Evolutionary conservation across 2,888 invertebrate genomes (phyloP).

Genomic region (Drosophila mimica): DNA sequence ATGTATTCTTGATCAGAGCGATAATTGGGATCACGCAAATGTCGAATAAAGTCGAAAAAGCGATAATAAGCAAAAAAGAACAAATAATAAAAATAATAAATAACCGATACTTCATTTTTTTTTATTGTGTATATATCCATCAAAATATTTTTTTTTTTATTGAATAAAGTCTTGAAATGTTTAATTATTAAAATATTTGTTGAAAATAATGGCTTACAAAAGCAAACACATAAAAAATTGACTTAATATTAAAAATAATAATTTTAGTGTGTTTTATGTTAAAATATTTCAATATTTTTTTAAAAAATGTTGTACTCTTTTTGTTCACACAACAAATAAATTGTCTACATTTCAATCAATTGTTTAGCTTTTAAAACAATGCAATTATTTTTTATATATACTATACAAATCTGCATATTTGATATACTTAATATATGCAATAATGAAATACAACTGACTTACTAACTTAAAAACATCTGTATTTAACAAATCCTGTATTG

Average conservation of each 20-base stretch:
- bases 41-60: not conserved
- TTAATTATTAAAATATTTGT: not conserved
- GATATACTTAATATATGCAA: not conserved
- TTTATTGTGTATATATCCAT: no score
- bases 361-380: no score
- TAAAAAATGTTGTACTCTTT: not conserved
- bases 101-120: no score
- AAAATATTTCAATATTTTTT: no score
- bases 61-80: no score
- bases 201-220: not conserved
- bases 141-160: not conserved
- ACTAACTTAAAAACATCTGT: not conserved
- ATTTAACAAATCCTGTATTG: not conserved
- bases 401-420: accelerated
- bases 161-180: not conserved
- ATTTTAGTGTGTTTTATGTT: not conserved
- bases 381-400: not conserved
- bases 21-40: not conserved
- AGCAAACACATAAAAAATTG: not conserved
- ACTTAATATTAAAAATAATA: not conserved
- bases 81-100: no score
- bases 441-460: not conserved
- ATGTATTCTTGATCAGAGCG: not conserved
- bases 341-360: not conserved
- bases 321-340: not conserved